Base-by-base conservation (phyloP, 2,797 vertebrate species). In the Crocodylus rhombifer region DNA sequence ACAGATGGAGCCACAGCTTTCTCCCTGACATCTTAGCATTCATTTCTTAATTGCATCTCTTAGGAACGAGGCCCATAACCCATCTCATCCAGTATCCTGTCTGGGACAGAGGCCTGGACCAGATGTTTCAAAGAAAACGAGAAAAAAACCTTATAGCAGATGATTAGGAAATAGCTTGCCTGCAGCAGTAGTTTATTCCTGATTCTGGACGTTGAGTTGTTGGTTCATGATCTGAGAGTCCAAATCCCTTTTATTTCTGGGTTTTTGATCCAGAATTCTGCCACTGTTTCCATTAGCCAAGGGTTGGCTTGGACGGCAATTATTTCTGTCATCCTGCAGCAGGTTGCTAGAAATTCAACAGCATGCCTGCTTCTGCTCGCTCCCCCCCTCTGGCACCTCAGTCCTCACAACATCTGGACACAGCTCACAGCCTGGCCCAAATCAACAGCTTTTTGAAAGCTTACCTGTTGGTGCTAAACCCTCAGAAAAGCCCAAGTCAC, bases 341-440 rank as follows among this genome's bases (percentile, higher is more conserved):
- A 42, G 42, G 42, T 42, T 42, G 42, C 42, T 42, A 42, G 42
- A 42, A 42, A 42, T 42, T 42, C 42, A 42, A 42, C 42, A 10
- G 42, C 42, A 42, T 9, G 9, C 42, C 10, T 9, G 42, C 42
- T 42, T 42, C 42, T 42, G 42, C 8, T 33, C 25, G 61, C 18
- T 33, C 25, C 30, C 3, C 13, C 15, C 14, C 9, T 30, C 55
- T 61, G 56, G 64, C 81, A 15, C 21, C 81, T n/a, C 74, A 80
- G 21, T 23, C 61, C 42, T 65, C 81, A 85, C 42, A 71, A 75
- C 55, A 8, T 56, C 33, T 63, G 58, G 42, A 61, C 5, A 42
- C 64, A 82, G 57, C 92, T 77, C 20, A 26, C 60, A 30, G 89
- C 87, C 84, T 30, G 69, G 84, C 84, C 91, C 84, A 82, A 17